Base-by-base conservation (phyloP, 1,140 invertebrate species). In the Caenorhabditis latens region DNA sequence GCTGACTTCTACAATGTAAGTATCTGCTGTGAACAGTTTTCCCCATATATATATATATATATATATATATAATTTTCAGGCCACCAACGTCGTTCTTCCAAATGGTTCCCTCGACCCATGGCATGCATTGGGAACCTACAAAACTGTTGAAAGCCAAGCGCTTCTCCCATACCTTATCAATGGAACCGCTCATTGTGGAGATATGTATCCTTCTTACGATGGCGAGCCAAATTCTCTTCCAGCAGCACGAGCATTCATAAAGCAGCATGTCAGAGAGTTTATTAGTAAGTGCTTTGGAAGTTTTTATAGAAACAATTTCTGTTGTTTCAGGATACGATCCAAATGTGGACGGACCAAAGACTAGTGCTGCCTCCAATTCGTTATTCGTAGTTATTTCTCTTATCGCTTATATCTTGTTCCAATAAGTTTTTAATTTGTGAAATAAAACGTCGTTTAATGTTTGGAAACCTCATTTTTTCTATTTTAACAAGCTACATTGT, bases 21-120 rank as follows among this genome's bases (percentile, higher is more conserved):
- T 0, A 32, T n/a, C n/a, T 9, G 0, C 50, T 9, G n/a, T 11
- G 0, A 32, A 2, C 14, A 9, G 21, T 40, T 32, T 63, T 11
- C 5, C 11, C 32, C 32, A 32, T 32, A 32, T n/a, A n/a, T n/a
- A n/a, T n/a, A n/a, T n/a, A n/a, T n/a, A n/a, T n/a, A n/a, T n/a
- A n/a, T n/a, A n/a, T 11, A 63, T 9, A 71, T 11, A 63, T 9
- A 71, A 16, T 14, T 71, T 71, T 43, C 71, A 79, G 71, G 71
- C 71, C 14, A 79, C 71, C 2, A 79, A 79, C n/a, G 71, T 79
- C 13, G 86, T 92, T 24, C 58, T 91, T 19, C 89, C 91, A n/a
- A 92, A 92, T 75, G 91, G 91, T 0, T 61, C 46, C 11, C 83
- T 91, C 24, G 91, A 91, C 82, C 91, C 91, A 21, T 91, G 91